Conservation (phyloP, 2,797 vertebrate genomes). For the Numenius phaeopus region DNA sequence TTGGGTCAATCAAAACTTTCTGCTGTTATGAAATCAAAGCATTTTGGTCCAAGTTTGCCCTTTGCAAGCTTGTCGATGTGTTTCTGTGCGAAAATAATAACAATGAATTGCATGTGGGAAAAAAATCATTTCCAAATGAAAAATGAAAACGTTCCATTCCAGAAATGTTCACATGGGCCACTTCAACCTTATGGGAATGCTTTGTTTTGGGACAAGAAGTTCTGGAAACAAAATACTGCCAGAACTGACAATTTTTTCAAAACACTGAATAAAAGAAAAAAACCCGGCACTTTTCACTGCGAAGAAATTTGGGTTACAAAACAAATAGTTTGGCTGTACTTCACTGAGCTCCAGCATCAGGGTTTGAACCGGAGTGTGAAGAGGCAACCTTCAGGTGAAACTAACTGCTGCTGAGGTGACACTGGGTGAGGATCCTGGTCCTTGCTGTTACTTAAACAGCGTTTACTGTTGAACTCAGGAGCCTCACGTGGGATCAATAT, state of each 20-base stretch:
- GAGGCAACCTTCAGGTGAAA: background rate
- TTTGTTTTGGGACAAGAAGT: conserved; percentile 61
- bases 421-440: background rate
- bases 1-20: background rate
- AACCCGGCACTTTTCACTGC: background rate
- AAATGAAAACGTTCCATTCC: conserved; percentile 35
- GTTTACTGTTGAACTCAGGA: background rate
- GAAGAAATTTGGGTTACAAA: conserved; percentile 12
- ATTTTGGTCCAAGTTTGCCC: conserved; percentile 7
- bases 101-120: conserved; percentile 37
- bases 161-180: conserved; percentile 21
- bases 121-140: conserved; percentile 60
- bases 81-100: conserved; percentile 39
- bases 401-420: background rate
- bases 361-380: background rate
- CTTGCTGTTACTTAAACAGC: background rate
- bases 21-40: conserved; percentile 13
- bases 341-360: background rate
- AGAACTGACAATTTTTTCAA: background rate
- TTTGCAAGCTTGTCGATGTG: conserved; percentile 27
- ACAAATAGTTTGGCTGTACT: background rate
- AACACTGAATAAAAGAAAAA: background rate
- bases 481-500: background rate
- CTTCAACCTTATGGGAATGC: conserved; percentile 58
- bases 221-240: conserved; percentile 32